Evolutionary conservation across 2,888 invertebrate species (phyloP), one percentile per base, ranked within the genome.

Genomic region (Cenopis cana): DNA sequence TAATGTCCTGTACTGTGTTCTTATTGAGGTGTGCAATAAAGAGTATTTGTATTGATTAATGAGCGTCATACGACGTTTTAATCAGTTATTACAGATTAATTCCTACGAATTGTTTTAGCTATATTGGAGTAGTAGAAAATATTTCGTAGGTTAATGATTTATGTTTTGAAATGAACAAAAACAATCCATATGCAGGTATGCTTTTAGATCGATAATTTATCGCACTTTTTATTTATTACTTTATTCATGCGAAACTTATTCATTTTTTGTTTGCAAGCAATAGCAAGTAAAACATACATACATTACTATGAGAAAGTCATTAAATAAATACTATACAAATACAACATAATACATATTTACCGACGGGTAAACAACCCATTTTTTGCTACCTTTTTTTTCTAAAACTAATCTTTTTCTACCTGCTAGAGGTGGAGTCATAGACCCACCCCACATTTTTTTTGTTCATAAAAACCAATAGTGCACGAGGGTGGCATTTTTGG

Each of bases 391-490:
- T 72, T 76, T 83, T 85, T 86, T 86, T 83, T 75, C 70, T 68
- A n/a, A 69, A 77, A 67, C 50, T 82, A 80, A 76, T 68, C 72
- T 81, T 82, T 86, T 89, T 88, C 81, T 91, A 91, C 91, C 92
- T 91, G 91, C 75, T 36, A 77, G 79, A 90, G 90, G 92, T 89
- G 89, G 90, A 87, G 88, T 82, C 78, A 70, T 74, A 73, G 74
- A 75, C 77, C 86, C 88, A 89, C 91, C 91, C 91, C 85, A 87
- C 81, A 78, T 79, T 88, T 92, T 90, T 89, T 91, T 88, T 74
- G 57, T 10, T 69, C 75, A 85, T 79, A 88, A 87, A 90, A 88
- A 82, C 88, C 88, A 89, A 89, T 89, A 87, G 84, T 85, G 83
- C 82, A 83, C 84, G 77, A 73, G 77, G 77, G 75, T 74, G 74